phyloP scores from a whole-genome alignment of 2,797 vertebrate genomes.

The Sciurus carolinensis region DNA sequence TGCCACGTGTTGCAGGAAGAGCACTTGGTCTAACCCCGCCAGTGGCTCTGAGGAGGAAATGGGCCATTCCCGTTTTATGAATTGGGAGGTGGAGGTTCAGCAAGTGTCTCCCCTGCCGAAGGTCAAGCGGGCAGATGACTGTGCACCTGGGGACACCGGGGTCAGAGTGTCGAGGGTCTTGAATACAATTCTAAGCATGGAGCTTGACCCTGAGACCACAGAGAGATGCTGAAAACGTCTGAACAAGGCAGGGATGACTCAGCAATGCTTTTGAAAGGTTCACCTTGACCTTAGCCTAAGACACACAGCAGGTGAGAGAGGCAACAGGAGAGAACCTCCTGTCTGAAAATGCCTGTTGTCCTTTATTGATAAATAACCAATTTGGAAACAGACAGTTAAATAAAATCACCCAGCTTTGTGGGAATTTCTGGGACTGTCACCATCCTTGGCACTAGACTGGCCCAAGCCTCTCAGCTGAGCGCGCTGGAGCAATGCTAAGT shows the following conservation, averaged over 20 bases:
- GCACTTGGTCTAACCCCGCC: neutral
- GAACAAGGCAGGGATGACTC: neutral
- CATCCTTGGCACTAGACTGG: neutral
- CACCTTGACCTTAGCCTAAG: neutral
- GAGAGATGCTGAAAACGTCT: neutral
- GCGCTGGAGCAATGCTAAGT: neutral
- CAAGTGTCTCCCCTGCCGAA: neutral
- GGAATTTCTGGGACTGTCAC: neutral
- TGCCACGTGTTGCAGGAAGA: neutral
- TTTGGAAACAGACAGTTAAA: neutral
- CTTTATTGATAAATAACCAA: neutral
- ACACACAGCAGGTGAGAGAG: neutral
- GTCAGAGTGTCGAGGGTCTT: neutral
- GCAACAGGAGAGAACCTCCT: neutral
- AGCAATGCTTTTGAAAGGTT: neutral
- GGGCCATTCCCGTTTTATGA: neutral
- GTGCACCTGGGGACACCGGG: neutral
- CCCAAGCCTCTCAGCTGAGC: neutral
- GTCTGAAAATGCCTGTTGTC: neutral
- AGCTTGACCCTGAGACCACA: neutral
- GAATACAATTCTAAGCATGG: neutral
- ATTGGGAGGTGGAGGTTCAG: neutral
- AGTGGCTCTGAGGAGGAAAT: neutral
- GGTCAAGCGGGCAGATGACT: neutral
- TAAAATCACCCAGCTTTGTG: neutral